A percentile compares a stretch with the other conserved stretches of the same genome.
These are phyloP conservation scores for Nudaria mundana DNA, from an alignment of 2,888 invertebrate species.

Conservation along the genomic window DNA sequence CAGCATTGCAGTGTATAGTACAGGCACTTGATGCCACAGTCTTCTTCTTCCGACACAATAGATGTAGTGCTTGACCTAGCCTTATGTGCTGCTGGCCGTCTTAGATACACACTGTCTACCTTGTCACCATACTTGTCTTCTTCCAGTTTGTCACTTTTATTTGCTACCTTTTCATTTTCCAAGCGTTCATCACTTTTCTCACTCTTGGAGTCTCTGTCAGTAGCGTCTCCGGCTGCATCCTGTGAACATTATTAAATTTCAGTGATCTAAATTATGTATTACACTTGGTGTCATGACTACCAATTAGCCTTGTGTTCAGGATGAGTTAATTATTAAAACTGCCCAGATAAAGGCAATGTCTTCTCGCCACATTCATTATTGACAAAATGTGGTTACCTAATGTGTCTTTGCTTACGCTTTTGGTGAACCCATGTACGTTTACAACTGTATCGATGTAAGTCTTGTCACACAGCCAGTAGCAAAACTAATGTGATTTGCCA, in stretches of 20 bases:
- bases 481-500: no score
- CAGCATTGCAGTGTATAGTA: slow-evolving; percentile 84
- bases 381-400: no score
- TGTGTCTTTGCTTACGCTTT: no score
- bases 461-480: no score
- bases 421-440: no score
- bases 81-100: slow-evolving; percentile 52
- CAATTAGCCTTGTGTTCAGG: no score
- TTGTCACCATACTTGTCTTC: slow-evolving; percentile 53
- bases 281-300: no score
- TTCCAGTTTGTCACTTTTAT: slow-evolving; percentile 37
- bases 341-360: no score
- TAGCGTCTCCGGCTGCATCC: slow-evolving; percentile 60
- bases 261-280: no score
- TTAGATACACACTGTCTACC: slow-evolving; percentile 62
- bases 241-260: slow-evolving; percentile 30
- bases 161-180: slow-evolving; percentile 44
- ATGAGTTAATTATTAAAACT: no score
- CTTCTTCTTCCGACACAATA: slow-evolving; percentile 75
- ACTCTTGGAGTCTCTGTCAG: slow-evolving; percentile 37
- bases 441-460: no score
- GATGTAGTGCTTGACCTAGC: slow-evolving; percentile 44
- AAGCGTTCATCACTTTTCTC: slow-evolving; percentile 42
- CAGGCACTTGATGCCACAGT: slow-evolving; percentile 82
- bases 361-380: no score